Conservation (phyloP, 2,797 vertebrate species). For the Eulemur albifrons region DNA sequence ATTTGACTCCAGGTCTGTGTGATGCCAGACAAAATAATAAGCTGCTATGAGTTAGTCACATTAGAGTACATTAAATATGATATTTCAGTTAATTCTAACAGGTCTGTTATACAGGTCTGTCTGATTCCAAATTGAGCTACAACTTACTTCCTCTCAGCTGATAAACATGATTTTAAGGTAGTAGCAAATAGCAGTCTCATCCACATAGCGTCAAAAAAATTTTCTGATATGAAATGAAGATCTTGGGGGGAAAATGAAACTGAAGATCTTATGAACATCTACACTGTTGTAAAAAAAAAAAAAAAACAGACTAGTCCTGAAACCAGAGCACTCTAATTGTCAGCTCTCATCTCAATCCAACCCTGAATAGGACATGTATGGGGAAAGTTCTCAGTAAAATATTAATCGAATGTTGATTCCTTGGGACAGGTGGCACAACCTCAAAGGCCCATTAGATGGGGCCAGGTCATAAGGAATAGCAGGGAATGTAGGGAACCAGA, state of each 20-base stretch:
- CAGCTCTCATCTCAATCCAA: neutral
- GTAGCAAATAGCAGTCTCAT: neutral
- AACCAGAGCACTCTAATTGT: neutral
- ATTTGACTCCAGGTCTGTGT: neutral
- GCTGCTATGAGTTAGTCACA: neutral
- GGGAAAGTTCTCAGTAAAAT: neutral
- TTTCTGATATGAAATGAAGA: neutral
- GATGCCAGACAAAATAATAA: neutral
- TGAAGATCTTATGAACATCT: neutral
- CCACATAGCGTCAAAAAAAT: neutral
- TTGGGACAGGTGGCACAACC: neutral
- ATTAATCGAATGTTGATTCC: neutral
- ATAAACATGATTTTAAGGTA: neutral
- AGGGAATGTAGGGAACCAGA: neutral
- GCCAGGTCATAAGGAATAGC: neutral
- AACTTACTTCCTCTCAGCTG: neutral
- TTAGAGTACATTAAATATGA: neutral
- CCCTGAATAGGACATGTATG: neutral
- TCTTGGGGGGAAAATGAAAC: neutral
- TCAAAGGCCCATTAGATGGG: neutral
- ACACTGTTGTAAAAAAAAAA: neutral
- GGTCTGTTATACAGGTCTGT: neutral
- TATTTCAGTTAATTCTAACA: neutral
- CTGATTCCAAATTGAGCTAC: neutral
- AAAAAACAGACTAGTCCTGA: neutral